Conservation (phyloP, 1,140 invertebrate genomes). For the Drosophila quadrilineata region DNA sequence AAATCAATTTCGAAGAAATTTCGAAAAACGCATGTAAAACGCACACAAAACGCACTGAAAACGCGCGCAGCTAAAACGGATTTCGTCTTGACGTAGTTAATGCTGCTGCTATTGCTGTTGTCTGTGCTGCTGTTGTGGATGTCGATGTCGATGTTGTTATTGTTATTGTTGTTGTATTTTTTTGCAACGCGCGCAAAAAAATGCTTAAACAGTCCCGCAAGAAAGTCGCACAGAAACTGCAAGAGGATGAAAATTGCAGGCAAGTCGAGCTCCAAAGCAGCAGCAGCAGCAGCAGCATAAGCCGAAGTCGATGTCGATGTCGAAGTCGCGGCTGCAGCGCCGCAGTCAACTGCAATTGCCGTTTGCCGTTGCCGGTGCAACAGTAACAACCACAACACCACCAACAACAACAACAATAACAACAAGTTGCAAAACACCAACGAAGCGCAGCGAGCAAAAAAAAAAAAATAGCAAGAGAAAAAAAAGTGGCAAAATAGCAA, state of each 20-base stretch:
- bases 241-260: slow-evolving; percentile 78
- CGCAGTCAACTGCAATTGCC: slow-evolving; percentile 65
- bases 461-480: slow-evolving; percentile 47
- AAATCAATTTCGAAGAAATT: not conserved
- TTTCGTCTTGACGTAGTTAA: too few relatives aligned
- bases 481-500: slow-evolving; percentile 72
- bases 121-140: too few relatives aligned
- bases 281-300: slow-evolving; percentile 32
- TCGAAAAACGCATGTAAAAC: slow-evolving; percentile 63
- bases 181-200: slow-evolving; percentile 63
- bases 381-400: slow-evolving; percentile 32
- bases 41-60: slow-evolving; percentile 42
- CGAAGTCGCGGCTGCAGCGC: too few relatives aligned
- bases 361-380: slow-evolving; percentile 37
- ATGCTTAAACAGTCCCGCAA: slow-evolving; percentile 80
- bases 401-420: slow-evolving; percentile 40
- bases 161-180: slow-evolving; percentile 18
- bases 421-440: slow-evolving; percentile 61
- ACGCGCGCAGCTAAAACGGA: slow-evolving; percentile 64
- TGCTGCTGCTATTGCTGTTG: too few relatives aligned
- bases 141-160: too few relatives aligned
- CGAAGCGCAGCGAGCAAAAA: slow-evolving; percentile 46
- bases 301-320: too few relatives aligned
- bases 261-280: slow-evolving; percentile 50
- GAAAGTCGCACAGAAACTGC: slow-evolving; percentile 81